phyloP scores from a whole-genome alignment of 2,113 vertebrate genomes.

The Daphoenositta chrysoptera region DNA sequence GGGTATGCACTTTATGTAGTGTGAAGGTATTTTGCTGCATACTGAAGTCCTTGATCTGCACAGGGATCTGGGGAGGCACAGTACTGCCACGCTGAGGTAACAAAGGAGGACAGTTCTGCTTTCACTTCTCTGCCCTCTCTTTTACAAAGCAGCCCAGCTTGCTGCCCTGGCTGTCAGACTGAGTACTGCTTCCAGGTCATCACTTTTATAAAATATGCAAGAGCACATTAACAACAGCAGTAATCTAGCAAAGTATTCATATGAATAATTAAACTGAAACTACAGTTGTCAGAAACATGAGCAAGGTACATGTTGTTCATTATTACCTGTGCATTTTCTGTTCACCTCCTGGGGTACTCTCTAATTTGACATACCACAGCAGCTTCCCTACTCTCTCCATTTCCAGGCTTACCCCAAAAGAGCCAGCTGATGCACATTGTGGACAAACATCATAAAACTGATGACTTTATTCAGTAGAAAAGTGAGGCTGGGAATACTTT shows the following conservation, averaged over 20 bases:
- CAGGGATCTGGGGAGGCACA: neutral
- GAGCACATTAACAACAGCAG: neutral
- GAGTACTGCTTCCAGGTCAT: neutral
- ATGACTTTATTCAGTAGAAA: neutral
- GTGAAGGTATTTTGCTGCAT: neutral
- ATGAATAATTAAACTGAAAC: constrained; percentile 43
- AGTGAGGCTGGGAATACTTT: neutral
- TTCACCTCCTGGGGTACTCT: neutral
- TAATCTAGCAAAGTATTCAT: neutral
- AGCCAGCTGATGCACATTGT: neutral
- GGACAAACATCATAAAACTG: neutral
- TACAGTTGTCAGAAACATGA: neutral
- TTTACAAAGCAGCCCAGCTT: neutral
- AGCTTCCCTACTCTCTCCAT: neutral
- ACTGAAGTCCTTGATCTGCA: neutral
- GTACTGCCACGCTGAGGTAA: neutral
- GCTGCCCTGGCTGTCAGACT: neutral
- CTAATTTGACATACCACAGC: neutral
- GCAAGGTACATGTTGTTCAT: neutral
- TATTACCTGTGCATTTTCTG: neutral
- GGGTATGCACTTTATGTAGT: neutral
- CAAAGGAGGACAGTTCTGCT: neutral
- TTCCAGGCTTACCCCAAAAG: neutral
- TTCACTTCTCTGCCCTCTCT: neutral
- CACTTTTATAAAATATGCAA: constrained; percentile 29